Base-by-base conservation (phyloP, 2,888 invertebrate species). In the Crepidodera aurea region DNA sequence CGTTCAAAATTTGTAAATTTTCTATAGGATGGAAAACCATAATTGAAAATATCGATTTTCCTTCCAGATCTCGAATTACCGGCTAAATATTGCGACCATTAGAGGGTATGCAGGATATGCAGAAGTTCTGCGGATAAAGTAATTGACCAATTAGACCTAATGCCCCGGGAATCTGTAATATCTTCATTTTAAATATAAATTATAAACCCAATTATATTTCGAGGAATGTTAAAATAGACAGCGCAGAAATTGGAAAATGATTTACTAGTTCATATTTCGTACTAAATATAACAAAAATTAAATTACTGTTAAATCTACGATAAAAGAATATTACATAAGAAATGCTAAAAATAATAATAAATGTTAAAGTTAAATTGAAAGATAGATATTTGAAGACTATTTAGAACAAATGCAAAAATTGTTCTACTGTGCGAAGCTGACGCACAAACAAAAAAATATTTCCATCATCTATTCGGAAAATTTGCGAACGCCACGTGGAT, bases 41-140 rank as follows among this genome's bases (percentile, higher is more conserved):
- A 51, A 53, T 59, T 51, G 37, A 51, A 59, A 32, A 29, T 48
- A 60, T 60, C 46, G 60, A 48, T 46, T 53, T 57, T 53, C 46
- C 29, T 5, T 34, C 32, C 39, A 2, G 13, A 25, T 42, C 12
- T n/a, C n/a, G n/a, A n/a, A n/a, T n/a, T n/a, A n/a, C 53, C 16
- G 37, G 48, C 53, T 34, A 40, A 60, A 60, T 60, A 60, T 60
- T 19, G 37, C 27, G n/a, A 53, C 60, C 27, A 60, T 53, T 46
- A 46, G 60, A 27, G 53, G 44, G 10, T 32, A 54, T 53, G 46
- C 59, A 46, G 25, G 32, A 34, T 59, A 42, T 51, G 51, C 29
- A 27, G 32, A 58, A 51, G 29, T 50, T 42, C 27, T 19, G 40
- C 51, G 51, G 44, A 44, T 44, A 44, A 44, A 44, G 44, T 44